Base-by-base conservation (phyloP, 2,113 vertebrate species). In the Coreoperca whiteheadi region DNA sequence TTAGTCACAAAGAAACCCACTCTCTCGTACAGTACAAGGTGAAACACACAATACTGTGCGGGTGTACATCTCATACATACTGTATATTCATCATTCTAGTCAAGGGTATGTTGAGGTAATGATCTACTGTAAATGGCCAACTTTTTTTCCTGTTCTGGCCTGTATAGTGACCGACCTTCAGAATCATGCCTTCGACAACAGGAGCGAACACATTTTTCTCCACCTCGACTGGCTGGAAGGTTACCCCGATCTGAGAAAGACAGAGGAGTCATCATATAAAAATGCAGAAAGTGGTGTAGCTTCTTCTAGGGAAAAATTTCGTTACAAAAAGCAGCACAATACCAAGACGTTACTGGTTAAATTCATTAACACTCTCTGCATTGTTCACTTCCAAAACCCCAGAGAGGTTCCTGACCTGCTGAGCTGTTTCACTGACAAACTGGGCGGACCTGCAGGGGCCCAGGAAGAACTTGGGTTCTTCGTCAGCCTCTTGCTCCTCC, bases 161-260 rank as follows among this genome's bases (percentile, higher is more conserved):
- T 50, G 23, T 50, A 30, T 25, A 60, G 71, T 41, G 39, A 86
- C 90, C 18, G 91, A 99, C 98, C 97, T 99, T 99, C 63, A 99
- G 89, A 90, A 99, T 96, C 98, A 99, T 98, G 91, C 97, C 96
- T 93, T 99, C 98, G 1, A 98, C 92, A n/a, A 96, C 96, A 0
- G 98, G 97, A 0, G 96, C 97, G 25, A 97, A 98, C 70, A 99
- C 93, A 5, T 97, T 98, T 91, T 95, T 97, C 69, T 99, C 96
- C 79, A 99, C 95, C 50, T 97, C 97, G 73, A 97, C 94, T 0
- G 97, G 98, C 89, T 98, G 97, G 90, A 98, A 96, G 72, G 94
- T 93, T 79, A 98, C 93, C 1, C 98, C 98, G n/a, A 99, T 97
- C 98, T 99, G 92, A 63, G 92, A 91, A 80, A 91, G 10, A 15